Evolutionary conservation across 2,113 vertebrate species (phyloP), one percentile per base, ranked within the genome.

Genomic region (Eolophus roseicapilla): DNA sequence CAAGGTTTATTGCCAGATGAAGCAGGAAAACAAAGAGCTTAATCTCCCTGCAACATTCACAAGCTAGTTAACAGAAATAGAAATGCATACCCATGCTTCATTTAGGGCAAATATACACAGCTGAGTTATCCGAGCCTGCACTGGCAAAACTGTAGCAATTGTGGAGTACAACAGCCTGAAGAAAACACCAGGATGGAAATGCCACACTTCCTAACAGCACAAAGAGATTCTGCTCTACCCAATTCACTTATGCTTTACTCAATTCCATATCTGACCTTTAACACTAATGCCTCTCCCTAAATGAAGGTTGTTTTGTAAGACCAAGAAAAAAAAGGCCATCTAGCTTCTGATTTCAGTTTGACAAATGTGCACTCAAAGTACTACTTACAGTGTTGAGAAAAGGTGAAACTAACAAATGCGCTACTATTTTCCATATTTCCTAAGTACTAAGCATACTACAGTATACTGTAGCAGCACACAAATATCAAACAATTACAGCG

Each of bases 21-120:
- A 86, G 73, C 27, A 82, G 47, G 50, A 79, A 93, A 89, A 82
- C 60, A 63, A 82, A 74, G 55, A 60, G 33, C 16, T 91, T 60
- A 70, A 91, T 75, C 80, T 86, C 82, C 59, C 33, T 52, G 46
- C 57, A 92, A 52, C 35, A 64, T 52, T 52, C 60, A 84, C 2
- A 0, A 71, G 33, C 69, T 68, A 68, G 47, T 76, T 87, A 71
- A 71, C 43, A 82, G 86, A 69, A 88, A 85, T 1, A 93, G 57
- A 90, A 88, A 70, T 39, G 25, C 50, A 55, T 4, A 33, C 10
- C 76, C 50, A 39, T 17, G 50, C 46, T 84, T 86, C 73, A 55
- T 46, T 75, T 27, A 35, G 27, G 53, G 46, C n/a, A 86, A 64
- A 41, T 12, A 63, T 2, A 52, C 29, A 68, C 1, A 85, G 81